These are phyloP conservation scores for Apostichopus leukothele DNA, from an alignment of 53 echinoderm and acorn worm species.

Conservation along the genomic window DNA sequence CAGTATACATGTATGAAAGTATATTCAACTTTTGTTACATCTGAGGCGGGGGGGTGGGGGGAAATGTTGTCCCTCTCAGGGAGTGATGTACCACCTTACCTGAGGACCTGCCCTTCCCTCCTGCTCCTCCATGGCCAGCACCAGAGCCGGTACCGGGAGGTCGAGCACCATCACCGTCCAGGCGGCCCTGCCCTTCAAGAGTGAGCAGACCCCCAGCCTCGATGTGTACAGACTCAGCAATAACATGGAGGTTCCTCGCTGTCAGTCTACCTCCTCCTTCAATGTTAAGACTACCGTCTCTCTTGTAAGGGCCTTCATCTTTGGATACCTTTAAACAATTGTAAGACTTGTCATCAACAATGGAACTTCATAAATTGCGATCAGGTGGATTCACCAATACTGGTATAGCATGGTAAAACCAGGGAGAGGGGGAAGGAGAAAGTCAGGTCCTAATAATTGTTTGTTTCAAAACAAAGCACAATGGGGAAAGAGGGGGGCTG, in stretches of 20 bases:
- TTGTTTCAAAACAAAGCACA: too few relatives aligned
- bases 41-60: too few relatives aligned
- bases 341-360: too few relatives aligned
- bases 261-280: constrained; percentile 78
- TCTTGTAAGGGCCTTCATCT: constrained; percentile 71
- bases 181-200: constrained; percentile 56
- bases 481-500: too few relatives aligned
- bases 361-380: too few relatives aligned
- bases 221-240: constrained; percentile 64
- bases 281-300: constrained; percentile 64
- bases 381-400: too few relatives aligned
- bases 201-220: constrained; percentile 66
- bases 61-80: too few relatives aligned
- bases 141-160: constrained; percentile 50
- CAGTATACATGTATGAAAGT: too few relatives aligned
- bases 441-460: too few relatives aligned
- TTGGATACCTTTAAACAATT: constrained; percentile 51
- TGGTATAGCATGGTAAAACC: too few relatives aligned
- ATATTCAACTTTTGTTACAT: too few relatives aligned
- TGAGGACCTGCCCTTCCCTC: constrained; percentile 58
- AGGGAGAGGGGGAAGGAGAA: too few relatives aligned
- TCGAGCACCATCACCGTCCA: constrained; percentile 64
- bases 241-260: constrained; percentile 59
- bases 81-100: constrained; percentile 38
- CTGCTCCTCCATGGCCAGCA: constrained; percentile 75